Evolutionary conservation across 2,888 invertebrate genomes (phyloP).

Genomic region (Pterostichus niger): DNA sequence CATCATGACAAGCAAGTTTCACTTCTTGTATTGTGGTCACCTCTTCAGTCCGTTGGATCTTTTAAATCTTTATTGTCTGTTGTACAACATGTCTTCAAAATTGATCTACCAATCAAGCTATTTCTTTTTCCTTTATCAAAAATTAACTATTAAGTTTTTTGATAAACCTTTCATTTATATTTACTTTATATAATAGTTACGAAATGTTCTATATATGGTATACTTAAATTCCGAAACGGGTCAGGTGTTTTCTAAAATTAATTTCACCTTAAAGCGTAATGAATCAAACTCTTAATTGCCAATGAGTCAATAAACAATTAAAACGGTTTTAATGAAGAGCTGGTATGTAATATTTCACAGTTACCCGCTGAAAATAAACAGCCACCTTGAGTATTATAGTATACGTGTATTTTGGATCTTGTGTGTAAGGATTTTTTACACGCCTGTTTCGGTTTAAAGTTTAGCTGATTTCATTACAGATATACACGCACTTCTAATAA

Average conservation of each 20-base stretch:
- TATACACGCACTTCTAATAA: slow-evolving; percentile 45
- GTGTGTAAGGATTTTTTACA: slow-evolving; percentile 1
- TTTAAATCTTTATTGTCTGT: slow-evolving; percentile 58
- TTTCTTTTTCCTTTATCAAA: slow-evolving; percentile 29
- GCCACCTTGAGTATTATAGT: slow-evolving; percentile 33
- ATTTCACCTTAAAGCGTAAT: slow-evolving; percentile 41
- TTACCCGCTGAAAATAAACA: slow-evolving; percentile 11
- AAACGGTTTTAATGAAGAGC: slow-evolving; percentile 61
- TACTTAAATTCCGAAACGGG: slow-evolving; percentile 4
- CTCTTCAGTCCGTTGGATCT: slow-evolving; percentile 41
- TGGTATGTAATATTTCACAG: slow-evolving; percentile 57
- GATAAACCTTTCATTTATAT: background rate
- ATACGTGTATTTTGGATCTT: background rate
- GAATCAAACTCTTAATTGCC: slow-evolving; percentile 60
- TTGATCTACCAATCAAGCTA: slow-evolving; percentile 50
- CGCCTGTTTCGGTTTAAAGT: slow-evolving; percentile 46
- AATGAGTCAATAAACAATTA: slow-evolving; percentile 63
- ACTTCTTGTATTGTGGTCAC: slow-evolving; percentile 46
- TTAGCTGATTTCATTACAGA: slow-evolving; percentile 59
- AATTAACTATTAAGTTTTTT: slow-evolving; percentile 1
- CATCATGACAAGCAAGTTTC: slow-evolving; percentile 37
- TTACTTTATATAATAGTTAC: background rate
- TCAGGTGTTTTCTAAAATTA: slow-evolving; percentile 61
- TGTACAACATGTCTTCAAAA: slow-evolving; percentile 61
- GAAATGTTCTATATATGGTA: slow-evolving; percentile 17